Percentiles rank a stretch among this genome's conserved stretches.
Evolutionary conservation across 2,113 vertebrate genomes (phyloP).

Genomic region (Gnathonemus longibarbis): DNA sequence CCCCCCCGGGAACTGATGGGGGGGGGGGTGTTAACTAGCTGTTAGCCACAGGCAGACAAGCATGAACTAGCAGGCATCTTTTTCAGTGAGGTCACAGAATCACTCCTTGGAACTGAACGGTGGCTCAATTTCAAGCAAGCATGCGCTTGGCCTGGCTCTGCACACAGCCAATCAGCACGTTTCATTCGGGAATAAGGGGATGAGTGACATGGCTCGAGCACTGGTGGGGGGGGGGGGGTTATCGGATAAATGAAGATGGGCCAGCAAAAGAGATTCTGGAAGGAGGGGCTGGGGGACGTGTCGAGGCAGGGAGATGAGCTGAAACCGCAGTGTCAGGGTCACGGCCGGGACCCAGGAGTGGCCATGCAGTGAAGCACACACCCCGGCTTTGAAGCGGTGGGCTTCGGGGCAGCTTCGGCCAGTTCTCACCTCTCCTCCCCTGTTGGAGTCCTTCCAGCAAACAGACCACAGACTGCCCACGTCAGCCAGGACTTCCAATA

Average conservation of each 20-base stretch:
- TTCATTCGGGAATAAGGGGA: not conserved
- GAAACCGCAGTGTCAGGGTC: conserved; percentile 7
- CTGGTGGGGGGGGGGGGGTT: not conserved
- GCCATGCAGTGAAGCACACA: not conserved
- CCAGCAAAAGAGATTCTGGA: not conserved
- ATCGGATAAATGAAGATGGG: conserved; percentile 15
- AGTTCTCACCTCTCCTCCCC: not conserved
- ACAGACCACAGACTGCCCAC: not conserved
- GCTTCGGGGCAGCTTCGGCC: not conserved
- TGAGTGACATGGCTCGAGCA: not conserved
- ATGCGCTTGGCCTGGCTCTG: not conserved
- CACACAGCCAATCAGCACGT: not conserved
- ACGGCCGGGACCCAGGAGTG: conserved; percentile 19
- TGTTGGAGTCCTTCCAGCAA: not conserved
- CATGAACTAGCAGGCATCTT: too few relatives aligned
- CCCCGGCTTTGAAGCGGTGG: not conserved
- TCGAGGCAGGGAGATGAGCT: conserved; percentile 10
- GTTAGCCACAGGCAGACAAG: not conserved
- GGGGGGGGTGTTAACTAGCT: not conserved
- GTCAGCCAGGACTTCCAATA: not conserved
- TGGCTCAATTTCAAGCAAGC: not conserved
- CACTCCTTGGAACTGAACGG: not conserved
- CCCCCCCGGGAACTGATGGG: not conserved
- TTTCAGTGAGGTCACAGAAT: not conserved
- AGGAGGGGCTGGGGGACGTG: conserved; percentile 1